Percentiles rank a stretch among this genome's conserved stretches.
Evolutionary conservation across 2,113 vertebrate genomes (phyloP).

Genomic region (Ciconia boyciana): DNA sequence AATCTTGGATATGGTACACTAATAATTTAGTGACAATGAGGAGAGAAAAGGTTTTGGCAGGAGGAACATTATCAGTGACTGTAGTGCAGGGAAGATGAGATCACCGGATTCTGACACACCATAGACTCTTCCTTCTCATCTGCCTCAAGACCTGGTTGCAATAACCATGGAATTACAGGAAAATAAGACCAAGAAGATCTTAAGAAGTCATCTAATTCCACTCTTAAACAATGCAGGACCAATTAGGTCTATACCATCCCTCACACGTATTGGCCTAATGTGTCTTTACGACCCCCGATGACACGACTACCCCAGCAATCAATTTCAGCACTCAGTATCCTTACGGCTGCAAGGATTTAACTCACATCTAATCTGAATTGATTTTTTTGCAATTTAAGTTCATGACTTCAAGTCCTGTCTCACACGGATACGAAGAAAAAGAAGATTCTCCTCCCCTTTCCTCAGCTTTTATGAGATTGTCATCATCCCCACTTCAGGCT

Average conservation of each 20-base stretch:
- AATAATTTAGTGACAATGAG: not conserved
- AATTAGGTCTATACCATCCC: not conserved
- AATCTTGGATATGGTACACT: not conserved
- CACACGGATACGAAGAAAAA: not conserved
- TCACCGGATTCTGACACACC: not conserved
- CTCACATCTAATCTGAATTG: conserved; percentile 14
- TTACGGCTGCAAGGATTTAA: not conserved
- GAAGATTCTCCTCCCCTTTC: conserved; percentile 46
- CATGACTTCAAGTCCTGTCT: not conserved
- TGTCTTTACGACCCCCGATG: not conserved
- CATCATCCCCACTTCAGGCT: not conserved
- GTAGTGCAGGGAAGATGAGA: not conserved
- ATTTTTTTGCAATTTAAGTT: conserved; percentile 24
- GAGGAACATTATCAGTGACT: not conserved
- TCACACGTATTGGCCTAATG: not conserved
- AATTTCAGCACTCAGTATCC: not conserved
- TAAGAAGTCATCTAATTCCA: not conserved
- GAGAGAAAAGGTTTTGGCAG: not conserved
- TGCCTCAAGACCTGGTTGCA: not conserved
- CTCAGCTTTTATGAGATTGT: conserved; percentile 50
- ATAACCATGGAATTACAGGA: not conserved
- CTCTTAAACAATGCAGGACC: not conserved
- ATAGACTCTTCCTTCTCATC: not conserved
- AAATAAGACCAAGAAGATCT: not conserved
- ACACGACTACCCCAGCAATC: not conserved